Conservation (phyloP, 2,797 vertebrate genomes). For the Sorex maritimensis region DNA sequence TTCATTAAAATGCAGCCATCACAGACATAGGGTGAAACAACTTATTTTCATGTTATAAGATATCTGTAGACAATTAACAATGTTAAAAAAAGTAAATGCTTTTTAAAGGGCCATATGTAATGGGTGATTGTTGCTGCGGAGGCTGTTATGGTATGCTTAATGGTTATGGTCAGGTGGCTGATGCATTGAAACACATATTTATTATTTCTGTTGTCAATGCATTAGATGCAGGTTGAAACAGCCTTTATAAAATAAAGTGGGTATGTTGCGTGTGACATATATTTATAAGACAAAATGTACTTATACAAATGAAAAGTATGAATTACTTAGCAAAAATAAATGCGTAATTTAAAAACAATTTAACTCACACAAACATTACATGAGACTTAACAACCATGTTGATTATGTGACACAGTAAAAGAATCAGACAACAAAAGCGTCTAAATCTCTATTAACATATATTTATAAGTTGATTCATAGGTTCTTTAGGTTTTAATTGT, state of each 20-base stretch:
- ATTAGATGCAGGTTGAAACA: conserved; percentile 78
- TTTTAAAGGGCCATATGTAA: conserved; percentile 79
- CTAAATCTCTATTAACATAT: conserved; percentile 87
- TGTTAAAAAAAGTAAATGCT: conserved; percentile 87
- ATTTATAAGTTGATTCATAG: conserved; percentile 87
- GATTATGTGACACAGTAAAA: conserved; percentile 86
- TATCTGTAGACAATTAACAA: conserved; percentile 87
- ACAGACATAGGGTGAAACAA: conserved; percentile 91
- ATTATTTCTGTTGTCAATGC: conserved; percentile 88
- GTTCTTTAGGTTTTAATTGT: conserved; percentile 87
- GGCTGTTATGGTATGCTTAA: conserved; percentile 75
- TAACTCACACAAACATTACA: conserved; percentile 87
- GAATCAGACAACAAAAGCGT: conserved; percentile 89
- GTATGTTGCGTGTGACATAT: conserved; percentile 84
- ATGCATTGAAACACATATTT: conserved; percentile 87
- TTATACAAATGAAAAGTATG: conserved; percentile 85
- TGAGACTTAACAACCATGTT: conserved; percentile 84
- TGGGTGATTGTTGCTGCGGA: conserved; percentile 80
- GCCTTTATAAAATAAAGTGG: conserved; percentile 82
- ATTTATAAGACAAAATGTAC: conserved; percentile 81
- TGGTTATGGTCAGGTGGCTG: conserved; percentile 69
- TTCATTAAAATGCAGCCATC: conserved; percentile 84
- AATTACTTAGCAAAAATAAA: conserved; percentile 88
- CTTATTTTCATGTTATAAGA: conserved; percentile 89
- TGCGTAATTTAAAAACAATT: conserved; percentile 86